Percentiles rank a stretch among this genome's conserved stretches.
Evolutionary conservation across 2,797 vertebrate species (phyloP).

Genomic region (Tenualosa thibaudeaui): DNA sequence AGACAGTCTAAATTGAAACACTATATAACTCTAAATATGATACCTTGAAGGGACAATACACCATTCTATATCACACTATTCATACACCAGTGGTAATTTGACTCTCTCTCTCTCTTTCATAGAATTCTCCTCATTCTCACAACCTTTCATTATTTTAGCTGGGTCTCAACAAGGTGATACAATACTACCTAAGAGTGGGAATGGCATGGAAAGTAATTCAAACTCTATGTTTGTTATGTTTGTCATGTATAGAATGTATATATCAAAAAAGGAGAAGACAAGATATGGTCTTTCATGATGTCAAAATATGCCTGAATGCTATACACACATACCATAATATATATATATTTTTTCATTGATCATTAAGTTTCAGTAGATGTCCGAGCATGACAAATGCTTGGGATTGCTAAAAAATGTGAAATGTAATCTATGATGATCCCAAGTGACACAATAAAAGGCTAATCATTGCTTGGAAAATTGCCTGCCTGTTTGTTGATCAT

Average conservation of each 20-base stretch:
- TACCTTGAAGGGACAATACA: too few species aligned
- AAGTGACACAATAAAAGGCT: conserved; percentile 6
- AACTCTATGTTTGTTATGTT: background rate
- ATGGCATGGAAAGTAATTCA: background rate
- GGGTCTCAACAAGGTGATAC: too few species aligned
- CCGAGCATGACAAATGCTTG: background rate
- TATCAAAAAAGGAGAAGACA: background rate
- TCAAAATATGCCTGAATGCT: background rate
- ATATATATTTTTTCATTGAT: background rate
- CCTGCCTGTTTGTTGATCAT: conserved; percentile 29
- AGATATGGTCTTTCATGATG: background rate
- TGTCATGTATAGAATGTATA: background rate
- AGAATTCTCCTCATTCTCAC: too few species aligned
- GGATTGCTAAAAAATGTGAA: conserved; percentile 4
- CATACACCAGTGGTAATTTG: too few species aligned
- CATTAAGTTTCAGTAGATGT: background rate
- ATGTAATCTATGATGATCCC: conserved; percentile 21
- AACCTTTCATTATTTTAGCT: too few species aligned
- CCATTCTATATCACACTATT: background rate
- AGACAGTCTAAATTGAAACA: background rate
- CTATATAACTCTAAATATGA: background rate
- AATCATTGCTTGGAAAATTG: conserved; percentile 18
- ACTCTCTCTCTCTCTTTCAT: too few species aligned
- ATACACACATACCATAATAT: background rate
- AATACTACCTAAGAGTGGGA: too few species aligned